Percentiles rank a stretch among this genome's conserved stretches.
phyloP scores from a whole-genome alignment of 2,113 vertebrate species.

The Ailurus styani region DNA sequence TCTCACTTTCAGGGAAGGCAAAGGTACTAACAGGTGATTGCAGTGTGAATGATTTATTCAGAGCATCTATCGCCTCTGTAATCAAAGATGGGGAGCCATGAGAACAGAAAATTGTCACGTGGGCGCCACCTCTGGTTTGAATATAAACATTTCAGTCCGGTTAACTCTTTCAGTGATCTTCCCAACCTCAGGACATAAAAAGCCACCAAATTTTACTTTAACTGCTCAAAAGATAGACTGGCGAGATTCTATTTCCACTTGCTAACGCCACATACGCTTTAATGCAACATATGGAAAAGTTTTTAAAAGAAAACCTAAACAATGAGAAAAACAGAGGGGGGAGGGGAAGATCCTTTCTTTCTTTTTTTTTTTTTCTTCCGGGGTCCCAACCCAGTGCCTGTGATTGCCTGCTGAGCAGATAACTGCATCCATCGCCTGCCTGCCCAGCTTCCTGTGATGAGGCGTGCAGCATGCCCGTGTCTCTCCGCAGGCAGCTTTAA shows the following conservation, averaged over 20 bases:
- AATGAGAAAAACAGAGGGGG: background rate
- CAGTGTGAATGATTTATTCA: constrained; percentile 54
- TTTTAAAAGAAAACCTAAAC: background rate
- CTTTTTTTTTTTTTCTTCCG: background rate
- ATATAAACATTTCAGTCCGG: constrained; percentile 39
- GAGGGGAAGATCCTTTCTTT: background rate
- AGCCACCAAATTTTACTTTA: background rate
- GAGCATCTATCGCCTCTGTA: background rate
- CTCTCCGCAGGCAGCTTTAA: constrained; percentile 72
- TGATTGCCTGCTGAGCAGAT: constrained; percentile 41
- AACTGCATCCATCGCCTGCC: constrained; percentile 16
- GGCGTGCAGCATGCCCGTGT: constrained; percentile 52
- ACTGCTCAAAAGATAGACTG: background rate
- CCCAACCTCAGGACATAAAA: background rate
- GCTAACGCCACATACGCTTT: background rate
- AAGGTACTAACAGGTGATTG: constrained; percentile 83
- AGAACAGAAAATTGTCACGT: constrained; percentile 49
- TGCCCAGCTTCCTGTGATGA: constrained; percentile 45
- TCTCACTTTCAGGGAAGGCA: constrained; percentile 86
- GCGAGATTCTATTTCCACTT: background rate
- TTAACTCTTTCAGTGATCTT: constrained; percentile 8
- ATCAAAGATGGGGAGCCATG: background rate
- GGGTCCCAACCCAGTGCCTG: constrained; percentile 56
- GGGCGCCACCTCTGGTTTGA: constrained; percentile 61
- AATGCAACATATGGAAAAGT: background rate